Conservation (phyloP, 2,797 vertebrate species). For the Xerus rutilus region DNA sequence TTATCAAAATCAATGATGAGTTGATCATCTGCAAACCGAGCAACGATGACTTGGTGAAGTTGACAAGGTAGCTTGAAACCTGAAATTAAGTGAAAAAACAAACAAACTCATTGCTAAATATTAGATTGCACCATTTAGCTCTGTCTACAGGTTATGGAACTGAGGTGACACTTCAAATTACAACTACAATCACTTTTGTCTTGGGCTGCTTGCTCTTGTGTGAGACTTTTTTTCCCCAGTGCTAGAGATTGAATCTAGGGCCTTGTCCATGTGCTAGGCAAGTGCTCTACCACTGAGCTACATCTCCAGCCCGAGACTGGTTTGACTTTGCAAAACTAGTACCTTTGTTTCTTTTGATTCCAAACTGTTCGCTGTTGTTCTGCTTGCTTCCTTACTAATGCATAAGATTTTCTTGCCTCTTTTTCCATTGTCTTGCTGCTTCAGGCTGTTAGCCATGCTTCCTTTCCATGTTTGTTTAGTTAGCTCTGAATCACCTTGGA, state of each 20-base stretch:
- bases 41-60: constrained; percentile 92
- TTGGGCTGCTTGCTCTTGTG: not conserved
- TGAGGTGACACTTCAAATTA: not conserved
- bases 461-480: not conserved
- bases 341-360: not conserved
- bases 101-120: accelerated
- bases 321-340: not conserved
- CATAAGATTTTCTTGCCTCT: not conserved
- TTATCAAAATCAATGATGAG: constrained; percentile 93
- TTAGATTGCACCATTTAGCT: accelerated
- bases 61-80: constrained; percentile 92
- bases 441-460: too few species aligned
- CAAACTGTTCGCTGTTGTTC: not conserved
- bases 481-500: not conserved
- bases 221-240: not conserved
- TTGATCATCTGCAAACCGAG: constrained; percentile 91
- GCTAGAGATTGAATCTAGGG: not conserved
- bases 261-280: not conserved
- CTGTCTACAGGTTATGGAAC: accelerated
- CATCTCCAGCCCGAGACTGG: not conserved
- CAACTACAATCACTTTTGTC: not conserved
- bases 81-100: constrained; percentile 62
- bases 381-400: not conserved
- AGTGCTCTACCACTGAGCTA: not conserved
- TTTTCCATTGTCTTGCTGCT: not conserved